Evolutionary conservation across 2,888 invertebrate genomes (phyloP).

Genomic region (Laspeyria flexula): DNA sequence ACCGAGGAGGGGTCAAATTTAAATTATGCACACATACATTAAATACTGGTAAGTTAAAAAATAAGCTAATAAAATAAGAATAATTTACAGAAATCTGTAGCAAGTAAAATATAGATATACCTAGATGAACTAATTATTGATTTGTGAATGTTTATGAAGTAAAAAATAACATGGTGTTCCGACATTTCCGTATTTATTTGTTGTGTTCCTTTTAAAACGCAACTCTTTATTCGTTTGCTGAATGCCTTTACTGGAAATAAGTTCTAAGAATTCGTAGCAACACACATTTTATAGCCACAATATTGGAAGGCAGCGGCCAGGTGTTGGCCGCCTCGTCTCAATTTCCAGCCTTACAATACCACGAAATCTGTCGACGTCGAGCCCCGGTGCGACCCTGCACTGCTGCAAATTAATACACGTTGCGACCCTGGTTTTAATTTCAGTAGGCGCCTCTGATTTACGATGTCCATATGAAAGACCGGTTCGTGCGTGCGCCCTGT

Average conservation of each 20-base stretch:
- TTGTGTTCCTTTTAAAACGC: neutral
- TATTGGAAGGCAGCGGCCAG: slow-evolving; percentile 49
- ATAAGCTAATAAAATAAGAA: too few species aligned
- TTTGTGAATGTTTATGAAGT: too few species aligned
- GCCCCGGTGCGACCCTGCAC: slow-evolving; percentile 41
- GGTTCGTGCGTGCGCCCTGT: slow-evolving; percentile 68
- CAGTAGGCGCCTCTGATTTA: slow-evolving; percentile 76
- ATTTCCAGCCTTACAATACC: slow-evolving; percentile 64
- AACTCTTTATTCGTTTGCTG: neutral
- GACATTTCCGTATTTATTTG: too few species aligned
- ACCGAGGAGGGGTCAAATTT: too few species aligned
- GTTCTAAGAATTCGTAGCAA: too few species aligned
- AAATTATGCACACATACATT: too few species aligned
- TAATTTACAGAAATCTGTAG: too few species aligned
- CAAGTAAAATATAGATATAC: too few species aligned
- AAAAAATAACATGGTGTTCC: too few species aligned
- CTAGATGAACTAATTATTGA: too few species aligned
- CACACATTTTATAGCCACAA: slow-evolving; percentile 23
- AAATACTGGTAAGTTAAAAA: too few species aligned
- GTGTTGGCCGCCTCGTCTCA: slow-evolving; percentile 58
- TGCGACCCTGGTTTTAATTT: slow-evolving; percentile 75
- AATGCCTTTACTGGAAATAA: slow-evolving; percentile 12
- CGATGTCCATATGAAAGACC: slow-evolving; percentile 75
- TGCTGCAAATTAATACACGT: slow-evolving; percentile 75
- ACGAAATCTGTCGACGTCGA: slow-evolving; percentile 75